Base-by-base conservation (phyloP, 1,140 invertebrate species). In the Neelides sp. region DNA sequence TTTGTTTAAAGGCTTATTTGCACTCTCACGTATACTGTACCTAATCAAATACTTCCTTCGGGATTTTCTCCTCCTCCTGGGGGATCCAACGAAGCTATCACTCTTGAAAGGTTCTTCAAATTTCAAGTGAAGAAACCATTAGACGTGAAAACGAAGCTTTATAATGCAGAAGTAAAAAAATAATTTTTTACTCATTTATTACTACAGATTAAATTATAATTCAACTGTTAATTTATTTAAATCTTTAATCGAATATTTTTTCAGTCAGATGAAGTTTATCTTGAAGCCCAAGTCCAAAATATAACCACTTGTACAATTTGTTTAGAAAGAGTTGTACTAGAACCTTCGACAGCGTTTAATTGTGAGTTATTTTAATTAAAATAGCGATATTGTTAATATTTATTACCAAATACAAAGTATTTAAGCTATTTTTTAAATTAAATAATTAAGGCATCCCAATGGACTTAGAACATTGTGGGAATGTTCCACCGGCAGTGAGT, bases 81-180 rank as follows among this genome's bases (percentile, higher is more conserved):
- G n/a, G n/a, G n/a, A n/a, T n/a, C n/a, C n/a, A n/a, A n/a, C n/a
- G 61, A 52, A 40, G 60, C 74, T 77, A 54, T 82, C 78, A n/a
- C 82, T 95, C 65, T 76, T 85, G 62, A 97, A 96, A 40, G 59
- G 67, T 96, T 93, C 68, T 98, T 97, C 66, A 97, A 96, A 72
- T 98, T 98, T 71, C 86, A 95, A 78, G 94, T 98, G 0, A 76
- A 93, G 52, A 97, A 97, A 66, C 94, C 94, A 35, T 71, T 98
- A 12, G 93, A 98, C 78, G 91, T 98, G 0, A 94, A 96, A 71
- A 98, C 93, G 3, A 97, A 98, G 66, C 95, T 97, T 69, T 96
- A 91, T 65, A 94, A 93, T 77, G 84, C 87, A 15, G 91, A 96
- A 77, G 80, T 80, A 72, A 63, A 57, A 43, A 42, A 12, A 42